Evolutionary conservation across 2,888 invertebrate species (phyloP).

Genomic region (Suillia variegata): DNA sequence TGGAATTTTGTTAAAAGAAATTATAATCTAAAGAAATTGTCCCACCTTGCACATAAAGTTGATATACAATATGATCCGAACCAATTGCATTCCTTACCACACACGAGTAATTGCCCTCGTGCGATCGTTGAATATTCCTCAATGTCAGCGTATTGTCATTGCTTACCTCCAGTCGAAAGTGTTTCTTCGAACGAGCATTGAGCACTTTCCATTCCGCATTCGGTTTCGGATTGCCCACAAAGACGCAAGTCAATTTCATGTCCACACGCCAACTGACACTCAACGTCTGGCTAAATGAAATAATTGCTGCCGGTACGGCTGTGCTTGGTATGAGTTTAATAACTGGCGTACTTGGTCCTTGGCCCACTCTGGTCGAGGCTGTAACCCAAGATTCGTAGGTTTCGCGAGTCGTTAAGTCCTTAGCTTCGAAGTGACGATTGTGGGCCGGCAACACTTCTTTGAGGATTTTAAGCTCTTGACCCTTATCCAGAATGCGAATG

Average conservation of each 20-base stretch:
- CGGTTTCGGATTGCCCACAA: conserved; percentile 64
- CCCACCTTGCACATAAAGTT: conserved; percentile 64
- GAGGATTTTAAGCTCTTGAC: conserved; percentile 63
- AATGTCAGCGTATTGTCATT: conserved; percentile 63
- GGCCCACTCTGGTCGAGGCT: conserved; percentile 68
- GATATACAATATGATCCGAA: conserved; percentile 64
- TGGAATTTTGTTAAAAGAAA: neutral
- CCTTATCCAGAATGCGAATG: conserved; percentile 64
- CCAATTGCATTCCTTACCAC: conserved; percentile 63
- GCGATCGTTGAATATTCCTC: conserved; percentile 63
- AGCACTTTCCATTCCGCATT: conserved; percentile 64
- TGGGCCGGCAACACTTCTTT: conserved; percentile 62
- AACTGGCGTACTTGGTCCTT: conserved; percentile 66
- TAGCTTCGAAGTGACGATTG: conserved; percentile 64
- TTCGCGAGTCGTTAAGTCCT: conserved; percentile 63
- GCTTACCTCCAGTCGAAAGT: conserved; percentile 59
- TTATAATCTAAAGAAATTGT: neutral
- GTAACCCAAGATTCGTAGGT: conserved; percentile 69
- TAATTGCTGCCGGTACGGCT: conserved; percentile 65
- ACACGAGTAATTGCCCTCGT: conserved; percentile 66
- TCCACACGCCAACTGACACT: conserved; percentile 65
- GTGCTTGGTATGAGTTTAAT: conserved; percentile 63
- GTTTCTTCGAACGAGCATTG: conserved; percentile 56
- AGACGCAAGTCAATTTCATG: conserved; percentile 64
- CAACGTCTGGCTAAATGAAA: conserved; percentile 65